phyloP scores from a whole-genome alignment of 2,113 vertebrate species.

The Rhinichthys klamathensis region DNA sequence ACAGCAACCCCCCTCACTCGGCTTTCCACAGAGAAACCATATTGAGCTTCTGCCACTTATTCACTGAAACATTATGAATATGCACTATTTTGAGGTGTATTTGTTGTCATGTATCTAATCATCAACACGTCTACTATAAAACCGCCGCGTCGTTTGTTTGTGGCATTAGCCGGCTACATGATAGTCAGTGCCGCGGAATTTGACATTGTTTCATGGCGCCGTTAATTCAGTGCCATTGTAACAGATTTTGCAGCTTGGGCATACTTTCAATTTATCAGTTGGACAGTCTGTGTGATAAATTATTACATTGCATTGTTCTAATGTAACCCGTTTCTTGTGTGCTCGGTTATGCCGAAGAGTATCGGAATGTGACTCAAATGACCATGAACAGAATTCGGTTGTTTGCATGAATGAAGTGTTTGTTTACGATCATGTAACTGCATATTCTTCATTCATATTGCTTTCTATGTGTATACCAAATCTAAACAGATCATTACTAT shows the following conservation, averaged over 20 bases:
- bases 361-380: conserved; percentile 54
- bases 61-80: neutral
- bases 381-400: neutral
- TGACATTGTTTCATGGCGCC: conserved; percentile 72
- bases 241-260: neutral
- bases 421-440: neutral
- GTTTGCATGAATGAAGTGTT: conserved; percentile 1
- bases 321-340: neutral
- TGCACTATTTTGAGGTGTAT: neutral
- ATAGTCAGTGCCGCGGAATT: conserved; percentile 57
- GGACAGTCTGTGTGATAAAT: neutral
- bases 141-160: conserved; percentile 25
- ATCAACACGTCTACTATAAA: neutral
- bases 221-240: conserved; percentile 47
- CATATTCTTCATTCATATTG: neutral
- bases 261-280: neutral
- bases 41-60: neutral
- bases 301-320: neutral
- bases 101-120: neutral
- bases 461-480: neutral
- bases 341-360: neutral
- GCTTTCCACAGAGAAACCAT: neutral
- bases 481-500: neutral
- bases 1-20: conserved; percentile 20
- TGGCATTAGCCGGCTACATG: conserved; percentile 46